Conservation (phyloP, 2,113 vertebrate species). For the Vulpes vulpes region DNA sequence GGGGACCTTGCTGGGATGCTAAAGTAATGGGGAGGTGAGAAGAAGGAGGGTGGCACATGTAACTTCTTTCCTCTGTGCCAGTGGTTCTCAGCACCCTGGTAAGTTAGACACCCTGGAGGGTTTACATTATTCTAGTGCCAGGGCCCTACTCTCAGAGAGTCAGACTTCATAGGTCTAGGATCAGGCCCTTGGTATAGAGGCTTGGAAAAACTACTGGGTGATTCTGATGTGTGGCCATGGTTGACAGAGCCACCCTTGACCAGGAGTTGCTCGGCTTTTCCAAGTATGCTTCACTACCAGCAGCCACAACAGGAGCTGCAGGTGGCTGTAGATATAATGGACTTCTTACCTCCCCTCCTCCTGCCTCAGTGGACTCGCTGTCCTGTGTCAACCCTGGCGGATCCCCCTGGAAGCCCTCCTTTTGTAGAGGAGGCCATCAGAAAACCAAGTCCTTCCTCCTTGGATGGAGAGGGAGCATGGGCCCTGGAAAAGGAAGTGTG, state of each 20-base stretch:
- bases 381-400: not conserved
- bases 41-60: fast-evolving
- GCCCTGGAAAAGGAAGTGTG: not conserved
- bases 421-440: not conserved
- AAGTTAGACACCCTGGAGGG: fast-evolving
- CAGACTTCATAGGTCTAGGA: fast-evolving
- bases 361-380: not conserved
- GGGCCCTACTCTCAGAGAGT: not conserved
- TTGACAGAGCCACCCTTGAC: not conserved
- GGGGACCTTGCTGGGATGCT: too few species aligned
- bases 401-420: not conserved
- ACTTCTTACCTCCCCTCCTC: fast-evolving
- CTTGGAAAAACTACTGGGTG: not conserved
- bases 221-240: fast-evolving
- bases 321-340: fast-evolving
- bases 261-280: not conserved
- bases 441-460: not conserved
- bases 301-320: not conserved
- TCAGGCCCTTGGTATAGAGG: not conserved
- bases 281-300: too few species aligned
- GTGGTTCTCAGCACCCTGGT: fast-evolving
- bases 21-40: fast-evolving
- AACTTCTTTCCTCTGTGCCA: not conserved
- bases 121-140: not conserved
- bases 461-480: not conserved